Conservation (phyloP, 1,140 invertebrate species). For the Danaus melanippus region DNA sequence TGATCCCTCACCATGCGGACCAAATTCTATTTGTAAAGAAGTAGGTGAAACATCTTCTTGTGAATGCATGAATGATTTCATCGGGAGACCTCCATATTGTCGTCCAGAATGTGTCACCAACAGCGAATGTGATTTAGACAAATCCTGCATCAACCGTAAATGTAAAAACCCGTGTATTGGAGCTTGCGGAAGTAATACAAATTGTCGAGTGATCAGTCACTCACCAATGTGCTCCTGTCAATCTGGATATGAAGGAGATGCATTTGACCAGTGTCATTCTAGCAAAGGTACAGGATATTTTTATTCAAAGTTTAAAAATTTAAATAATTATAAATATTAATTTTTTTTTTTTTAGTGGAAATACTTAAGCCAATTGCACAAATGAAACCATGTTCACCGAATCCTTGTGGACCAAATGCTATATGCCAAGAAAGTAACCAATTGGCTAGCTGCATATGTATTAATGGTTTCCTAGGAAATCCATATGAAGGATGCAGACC, state of each 20-base stretch:
- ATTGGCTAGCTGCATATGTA: constrained; percentile 80
- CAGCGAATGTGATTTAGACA: constrained; percentile 79
- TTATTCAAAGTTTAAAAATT: constrained; percentile 1
- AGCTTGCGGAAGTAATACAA: constrained; percentile 80
- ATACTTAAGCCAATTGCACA: constrained; percentile 33
- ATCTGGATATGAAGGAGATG: constrained; percentile 78
- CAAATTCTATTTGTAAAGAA: constrained; percentile 83
- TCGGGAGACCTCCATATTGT: constrained; percentile 78
- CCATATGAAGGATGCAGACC: constrained; percentile 83
- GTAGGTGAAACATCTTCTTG: constrained; percentile 80
- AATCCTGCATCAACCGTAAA: constrained; percentile 81
- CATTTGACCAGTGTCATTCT: constrained; percentile 74
- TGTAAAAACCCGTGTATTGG: constrained; percentile 84
- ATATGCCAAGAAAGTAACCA: constrained; percentile 78
- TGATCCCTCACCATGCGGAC: constrained; percentile 75
- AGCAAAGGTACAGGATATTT: constrained; percentile 34
- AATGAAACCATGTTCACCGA: constrained; percentile 54
- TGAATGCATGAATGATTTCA: constrained; percentile 79
- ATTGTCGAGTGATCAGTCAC: constrained; percentile 83
- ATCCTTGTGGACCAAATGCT: constrained; percentile 81
- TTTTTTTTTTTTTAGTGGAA: constrained; percentile 31
- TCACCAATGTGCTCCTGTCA: constrained; percentile 81
- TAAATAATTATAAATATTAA: neutral
- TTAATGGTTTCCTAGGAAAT: constrained; percentile 79
- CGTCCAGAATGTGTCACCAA: constrained; percentile 81